Conservation (phyloP, 2,888 invertebrate species). For the Orthosia cruda region DNA sequence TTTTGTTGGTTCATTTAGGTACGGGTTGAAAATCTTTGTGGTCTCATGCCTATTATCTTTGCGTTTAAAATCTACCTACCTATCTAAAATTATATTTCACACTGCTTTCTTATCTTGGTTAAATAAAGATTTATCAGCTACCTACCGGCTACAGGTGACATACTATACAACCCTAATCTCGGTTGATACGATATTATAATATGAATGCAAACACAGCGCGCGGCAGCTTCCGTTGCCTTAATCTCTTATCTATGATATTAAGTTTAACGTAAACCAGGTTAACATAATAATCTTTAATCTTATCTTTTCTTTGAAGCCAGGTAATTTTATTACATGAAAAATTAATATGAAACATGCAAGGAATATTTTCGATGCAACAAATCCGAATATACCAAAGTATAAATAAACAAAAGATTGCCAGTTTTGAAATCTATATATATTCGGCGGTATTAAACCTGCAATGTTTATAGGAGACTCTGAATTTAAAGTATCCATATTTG, state of each 20-base stretch:
- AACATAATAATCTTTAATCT: conserved; percentile 76
- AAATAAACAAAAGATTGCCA: not conserved
- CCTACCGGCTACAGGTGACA: conserved; percentile 85
- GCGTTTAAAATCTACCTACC: conserved; percentile 28
- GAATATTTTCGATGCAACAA: not conserved
- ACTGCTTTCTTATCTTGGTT: conserved; percentile 82
- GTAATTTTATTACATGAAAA: conserved; percentile 42
- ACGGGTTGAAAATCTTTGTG: conserved; percentile 18
- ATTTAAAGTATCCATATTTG: conserved; percentile 31
- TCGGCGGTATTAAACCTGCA: conserved; percentile 6
- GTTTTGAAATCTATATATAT: conserved; percentile 8
- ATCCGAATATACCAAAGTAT: not conserved
- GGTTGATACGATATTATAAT: conserved; percentile 85
- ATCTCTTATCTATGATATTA: conserved; percentile 84
- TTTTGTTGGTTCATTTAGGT: conserved; percentile 3
- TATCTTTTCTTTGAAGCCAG: conserved; percentile 59
- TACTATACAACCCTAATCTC: conserved; percentile 87
- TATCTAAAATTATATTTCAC: conserved; percentile 71
- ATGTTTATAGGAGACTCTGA: conserved; percentile 13
- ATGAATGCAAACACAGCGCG: conserved; percentile 84
- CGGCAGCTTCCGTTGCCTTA: conserved; percentile 88
- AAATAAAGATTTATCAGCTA: conserved; percentile 88
- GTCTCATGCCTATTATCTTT: conserved; percentile 10
- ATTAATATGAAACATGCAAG: conserved; percentile 1
- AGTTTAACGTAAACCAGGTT: conserved; percentile 77